Percentiles rank a stretch among this genome's conserved stretches.
These are phyloP conservation scores for Ectemnius continuus DNA, from an alignment of 2,888 invertebrate genomes.

Conservation along the genomic window DNA sequence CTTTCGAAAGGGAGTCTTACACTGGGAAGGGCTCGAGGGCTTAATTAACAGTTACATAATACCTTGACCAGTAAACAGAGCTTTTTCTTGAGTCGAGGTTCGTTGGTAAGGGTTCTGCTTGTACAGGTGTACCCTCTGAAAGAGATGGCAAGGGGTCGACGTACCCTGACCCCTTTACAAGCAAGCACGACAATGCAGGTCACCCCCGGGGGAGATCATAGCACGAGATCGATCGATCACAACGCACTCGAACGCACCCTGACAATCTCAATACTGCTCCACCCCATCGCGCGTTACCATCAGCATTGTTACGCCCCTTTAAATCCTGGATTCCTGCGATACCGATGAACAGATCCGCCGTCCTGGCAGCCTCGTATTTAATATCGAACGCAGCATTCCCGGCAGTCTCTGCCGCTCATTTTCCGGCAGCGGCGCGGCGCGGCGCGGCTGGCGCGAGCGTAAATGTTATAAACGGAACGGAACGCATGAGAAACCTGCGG, in stretches of 20 bases:
- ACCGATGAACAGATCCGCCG: too few species aligned
- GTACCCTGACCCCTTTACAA: slow-evolving; percentile 31
- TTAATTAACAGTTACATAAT: slow-evolving; percentile 48
- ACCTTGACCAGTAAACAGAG: slow-evolving; percentile 18
- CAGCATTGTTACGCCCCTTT: slow-evolving; percentile 22
- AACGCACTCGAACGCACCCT: slow-evolving; percentile 16
- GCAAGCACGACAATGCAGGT: slow-evolving; percentile 30
- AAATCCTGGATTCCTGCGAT: slow-evolving; percentile 11
- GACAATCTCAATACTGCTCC: slow-evolving; percentile 6
- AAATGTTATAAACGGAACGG: slow-evolving; percentile 19
- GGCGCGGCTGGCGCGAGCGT: neutral
- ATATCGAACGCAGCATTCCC: neutral
- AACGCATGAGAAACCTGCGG: slow-evolving; percentile 20
- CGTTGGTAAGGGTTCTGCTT: slow-evolving; percentile 10
- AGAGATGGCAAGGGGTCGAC: slow-evolving; percentile 20
- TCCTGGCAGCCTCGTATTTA: too few species aligned
- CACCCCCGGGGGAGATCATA: slow-evolving; percentile 18
- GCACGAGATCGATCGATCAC: slow-evolving; percentile 18
- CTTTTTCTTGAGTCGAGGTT: slow-evolving; percentile 15
- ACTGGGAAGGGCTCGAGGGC: neutral
- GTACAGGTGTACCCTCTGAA: slow-evolving; percentile 44
- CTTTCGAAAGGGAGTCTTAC: slow-evolving; percentile 11
- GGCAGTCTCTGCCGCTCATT: slow-evolving; percentile 7
- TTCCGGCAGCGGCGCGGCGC: neutral
- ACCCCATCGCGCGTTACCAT: slow-evolving; percentile 4